Evolutionary conservation across 1,140 invertebrate species (phyloP).

Genomic region (Drosophila ercepeae): DNA sequence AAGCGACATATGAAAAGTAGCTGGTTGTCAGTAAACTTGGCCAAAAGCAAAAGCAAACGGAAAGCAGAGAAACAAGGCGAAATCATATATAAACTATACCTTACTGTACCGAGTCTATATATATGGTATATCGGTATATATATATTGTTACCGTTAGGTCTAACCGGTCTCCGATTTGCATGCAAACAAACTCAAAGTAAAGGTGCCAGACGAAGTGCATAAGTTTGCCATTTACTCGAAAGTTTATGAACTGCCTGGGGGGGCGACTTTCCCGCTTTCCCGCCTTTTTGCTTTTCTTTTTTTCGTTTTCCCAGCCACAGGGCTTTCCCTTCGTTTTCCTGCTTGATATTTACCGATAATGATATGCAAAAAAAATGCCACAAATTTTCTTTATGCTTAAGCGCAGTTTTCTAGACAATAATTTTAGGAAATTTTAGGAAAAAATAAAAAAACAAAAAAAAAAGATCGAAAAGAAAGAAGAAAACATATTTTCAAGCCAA

Average conservation of each 20-base stretch:
- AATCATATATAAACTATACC: background rate
- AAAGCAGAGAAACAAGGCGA: constrained; percentile 8
- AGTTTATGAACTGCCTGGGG: constrained; percentile 52
- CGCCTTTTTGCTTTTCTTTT: background rate
- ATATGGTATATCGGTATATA: background rate
- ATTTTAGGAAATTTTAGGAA: too few relatives aligned
- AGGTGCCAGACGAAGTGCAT: constrained; percentile 41
- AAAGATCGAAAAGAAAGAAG: too few relatives aligned
- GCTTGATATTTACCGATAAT: constrained; percentile 39
- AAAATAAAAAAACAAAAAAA: too few relatives aligned
- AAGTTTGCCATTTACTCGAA: constrained; percentile 61
- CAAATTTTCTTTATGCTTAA: constrained; percentile 15
- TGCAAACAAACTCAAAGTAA: constrained; percentile 46
- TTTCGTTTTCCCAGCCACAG: too few relatives aligned
- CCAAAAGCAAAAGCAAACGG: background rate
- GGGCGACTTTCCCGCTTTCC: background rate
- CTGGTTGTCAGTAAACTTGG: constrained; percentile 44
- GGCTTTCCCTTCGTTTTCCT: constrained; percentile 2
- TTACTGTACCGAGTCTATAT: background rate
- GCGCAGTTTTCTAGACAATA: constrained; percentile 1
- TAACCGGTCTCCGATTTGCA: constrained; percentile 46
- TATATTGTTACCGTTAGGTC: background rate
- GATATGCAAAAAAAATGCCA: constrained; percentile 22
- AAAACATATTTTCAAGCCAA: too few relatives aligned
- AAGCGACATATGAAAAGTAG: constrained; percentile 50